Percentiles rank a stretch among this genome's conserved stretches.
phyloP scores from a whole-genome alignment of 2,113 vertebrate genomes.

The Osmerus eperlanus region DNA sequence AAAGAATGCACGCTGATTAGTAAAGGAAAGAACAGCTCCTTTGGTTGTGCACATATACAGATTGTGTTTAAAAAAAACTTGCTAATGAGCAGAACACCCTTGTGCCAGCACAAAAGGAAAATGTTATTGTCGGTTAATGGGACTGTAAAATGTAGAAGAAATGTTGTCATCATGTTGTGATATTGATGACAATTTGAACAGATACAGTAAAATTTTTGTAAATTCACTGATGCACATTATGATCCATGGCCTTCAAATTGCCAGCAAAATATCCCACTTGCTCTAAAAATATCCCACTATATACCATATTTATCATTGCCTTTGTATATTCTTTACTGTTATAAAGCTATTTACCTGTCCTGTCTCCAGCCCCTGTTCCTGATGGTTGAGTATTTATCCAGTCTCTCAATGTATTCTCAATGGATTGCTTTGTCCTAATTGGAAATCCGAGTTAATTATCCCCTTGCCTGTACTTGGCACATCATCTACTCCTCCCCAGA shows the following conservation, averaged over 20 bases:
- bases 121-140: background rate
- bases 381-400: constrained; percentile 53
- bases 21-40: background rate
- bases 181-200: background rate
- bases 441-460: constrained; percentile 71
- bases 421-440: constrained; percentile 66
- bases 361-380: constrained; percentile 26
- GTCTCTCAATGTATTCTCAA: constrained; percentile 48
- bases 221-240: background rate
- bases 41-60: no score
- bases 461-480: constrained; percentile 62
- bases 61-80: no score
- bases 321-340: constrained; percentile 20
- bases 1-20: background rate
- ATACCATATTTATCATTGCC: no score
- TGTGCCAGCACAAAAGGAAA: no score
- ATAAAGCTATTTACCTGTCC: constrained; percentile 36
- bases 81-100: no score
- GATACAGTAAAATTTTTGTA: background rate
- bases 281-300: no score
- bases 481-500: constrained; percentile 55
- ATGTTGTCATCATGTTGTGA: no score
- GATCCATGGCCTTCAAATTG: no score
- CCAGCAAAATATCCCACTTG: no score
- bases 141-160: background rate